These are phyloP conservation scores for Vidua chalybeata DNA, from an alignment of 2,113 vertebrate species.

Conservation along the genomic window DNA sequence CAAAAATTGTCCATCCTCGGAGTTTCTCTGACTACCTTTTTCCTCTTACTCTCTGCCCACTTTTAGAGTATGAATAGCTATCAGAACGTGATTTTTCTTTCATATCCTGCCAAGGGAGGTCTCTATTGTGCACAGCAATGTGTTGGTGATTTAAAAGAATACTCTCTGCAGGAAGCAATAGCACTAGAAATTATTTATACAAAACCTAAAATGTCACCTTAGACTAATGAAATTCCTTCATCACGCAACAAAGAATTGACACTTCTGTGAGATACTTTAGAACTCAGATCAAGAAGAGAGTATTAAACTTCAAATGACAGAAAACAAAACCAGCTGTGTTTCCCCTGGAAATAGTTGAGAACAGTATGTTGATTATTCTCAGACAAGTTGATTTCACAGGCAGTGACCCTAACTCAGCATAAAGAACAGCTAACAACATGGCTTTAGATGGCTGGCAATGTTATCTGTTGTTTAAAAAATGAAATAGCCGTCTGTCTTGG, in stretches of 20 bases:
- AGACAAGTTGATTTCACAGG: neutral
- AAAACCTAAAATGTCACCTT: slow-evolving; percentile 45
- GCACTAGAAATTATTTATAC: slow-evolving; percentile 47
- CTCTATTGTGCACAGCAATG: neutral
- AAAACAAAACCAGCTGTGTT: neutral
- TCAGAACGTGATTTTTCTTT: neutral
- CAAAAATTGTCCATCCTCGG: neutral
- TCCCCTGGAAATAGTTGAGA: neutral
- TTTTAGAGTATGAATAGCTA: neutral
- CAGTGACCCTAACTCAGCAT: neutral
- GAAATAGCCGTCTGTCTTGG: neutral
- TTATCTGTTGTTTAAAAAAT: neutral
- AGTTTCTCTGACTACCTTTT: neutral
- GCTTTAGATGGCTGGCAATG: neutral
- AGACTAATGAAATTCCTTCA: slow-evolving; percentile 55
- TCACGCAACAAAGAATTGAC: neutral
- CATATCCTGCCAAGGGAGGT: slow-evolving; percentile 3
- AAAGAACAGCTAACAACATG: neutral
- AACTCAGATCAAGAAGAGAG: slow-evolving; percentile 16
- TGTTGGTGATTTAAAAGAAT: neutral
- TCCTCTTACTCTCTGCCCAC: neutral
- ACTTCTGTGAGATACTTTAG: slow-evolving; percentile 29
- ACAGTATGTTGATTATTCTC: slow-evolving; percentile 23
- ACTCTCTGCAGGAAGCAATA: slow-evolving; percentile 33
- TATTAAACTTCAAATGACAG: slow-evolving; percentile 24